Evolutionary conservation across 2,113 vertebrate genomes (phyloP), one percentile per base, ranked within the genome.

Genomic region (Corythornis vintsioides): DNA sequence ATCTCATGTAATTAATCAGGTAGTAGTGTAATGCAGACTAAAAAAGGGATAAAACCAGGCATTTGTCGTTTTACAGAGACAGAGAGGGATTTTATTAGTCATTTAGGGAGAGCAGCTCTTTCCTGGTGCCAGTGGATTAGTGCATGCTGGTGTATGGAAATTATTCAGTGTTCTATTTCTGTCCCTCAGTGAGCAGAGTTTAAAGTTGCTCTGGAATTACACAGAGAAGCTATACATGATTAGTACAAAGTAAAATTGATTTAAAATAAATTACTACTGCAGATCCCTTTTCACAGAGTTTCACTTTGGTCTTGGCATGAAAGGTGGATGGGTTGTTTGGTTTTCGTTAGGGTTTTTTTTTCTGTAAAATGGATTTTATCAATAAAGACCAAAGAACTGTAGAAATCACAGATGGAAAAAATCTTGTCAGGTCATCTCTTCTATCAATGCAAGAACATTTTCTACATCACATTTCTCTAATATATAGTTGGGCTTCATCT

Each of bases 1-100:
- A 91, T 93, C 88, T 92, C 56, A 35, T 69, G 29, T 80, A 89
- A 92, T 97, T 96, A 96, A 93, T 94, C 89, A 93, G 90, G 90
- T 92, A 74, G 76, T 52, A 53, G 31, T 87, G 40, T 92, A 92
- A 85, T 64, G 20, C 66, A 73, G 57, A 78, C 56, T 90, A 55
- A 85, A 94, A 83, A 83, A 87, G 83, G 91, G 83, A 90, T 45
- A 63, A 96, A 89, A 89, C 9, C 74, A 81, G 67, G 26, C 89
- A 95, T 93, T 91, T 91, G 60, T 73, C 11, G 0, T 88, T 79
- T 96, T 88, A 93, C 74, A 91, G 70, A 81, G 72, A 90, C 45
- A 28, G 80, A 90, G 71, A 91, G 47, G 47, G 57, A 52, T 94
- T 96, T 90, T 88, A 92, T 95, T 91, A 93, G 85, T 83, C 71